These are phyloP conservation scores for Okapia johnstoni DNA, from an alignment of 2,113 vertebrate species.

Conservation along the genomic window DNA sequence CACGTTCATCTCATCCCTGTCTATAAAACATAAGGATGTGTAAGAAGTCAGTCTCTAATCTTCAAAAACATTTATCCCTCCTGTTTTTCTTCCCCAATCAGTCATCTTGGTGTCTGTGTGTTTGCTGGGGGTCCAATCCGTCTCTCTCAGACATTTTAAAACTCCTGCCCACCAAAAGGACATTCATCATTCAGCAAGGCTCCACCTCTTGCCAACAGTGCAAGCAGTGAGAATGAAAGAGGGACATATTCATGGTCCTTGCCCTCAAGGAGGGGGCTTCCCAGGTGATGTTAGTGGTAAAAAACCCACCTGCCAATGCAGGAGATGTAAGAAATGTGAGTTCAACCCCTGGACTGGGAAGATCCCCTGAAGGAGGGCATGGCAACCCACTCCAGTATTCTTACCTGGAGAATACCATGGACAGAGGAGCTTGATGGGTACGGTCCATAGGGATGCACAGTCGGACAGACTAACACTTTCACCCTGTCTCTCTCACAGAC, in stretches of 20 bases:
- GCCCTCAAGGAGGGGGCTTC: not conserved
- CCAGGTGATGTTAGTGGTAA: not conserved
- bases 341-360: not conserved
- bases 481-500: not conserved
- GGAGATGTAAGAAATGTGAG: not conserved
- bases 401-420: not conserved
- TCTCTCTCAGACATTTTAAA: not conserved
- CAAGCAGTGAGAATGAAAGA: not conserved
- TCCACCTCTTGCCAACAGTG: not conserved
- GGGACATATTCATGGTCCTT: not conserved
- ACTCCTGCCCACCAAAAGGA: not conserved
- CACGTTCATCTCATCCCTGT: constrained; percentile 72
- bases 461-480: not conserved
- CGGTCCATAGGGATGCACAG: not conserved
- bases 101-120: not conserved
- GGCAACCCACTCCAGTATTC: not conserved
- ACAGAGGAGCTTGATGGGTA: not conserved
- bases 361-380: not conserved
- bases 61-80: constrained; percentile 50
- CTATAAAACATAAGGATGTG: constrained; percentile 72
- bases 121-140: not conserved
- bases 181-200: not conserved
- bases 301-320: not conserved
- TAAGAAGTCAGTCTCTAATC: constrained; percentile 68
- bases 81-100: not conserved